Evolutionary conservation across 2,113 vertebrate genomes (phyloP).

Genomic region (Rhodinocichla rosea): DNA sequence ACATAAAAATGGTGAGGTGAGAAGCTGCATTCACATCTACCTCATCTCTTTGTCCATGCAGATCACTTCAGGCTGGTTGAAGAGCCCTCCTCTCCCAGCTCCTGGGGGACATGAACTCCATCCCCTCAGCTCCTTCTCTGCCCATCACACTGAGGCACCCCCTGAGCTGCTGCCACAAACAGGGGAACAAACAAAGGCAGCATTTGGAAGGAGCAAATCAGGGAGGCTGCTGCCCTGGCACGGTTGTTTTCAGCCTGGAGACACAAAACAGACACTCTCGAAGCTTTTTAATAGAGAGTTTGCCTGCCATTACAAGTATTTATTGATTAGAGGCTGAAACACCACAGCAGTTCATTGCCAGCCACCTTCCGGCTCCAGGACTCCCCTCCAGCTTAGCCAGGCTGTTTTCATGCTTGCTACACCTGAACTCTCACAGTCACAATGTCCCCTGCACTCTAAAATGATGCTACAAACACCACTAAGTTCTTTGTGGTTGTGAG

Average conservation of each 20-base stretch:
- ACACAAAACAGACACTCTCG: neutral
- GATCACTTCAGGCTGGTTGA: neutral
- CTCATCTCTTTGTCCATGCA: neutral
- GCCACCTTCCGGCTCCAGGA: neutral
- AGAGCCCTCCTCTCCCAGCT: neutral
- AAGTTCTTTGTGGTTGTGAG: neutral
- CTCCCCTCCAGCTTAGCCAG: neutral
- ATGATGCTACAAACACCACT: rapidly evolving
- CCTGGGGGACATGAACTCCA: neutral
- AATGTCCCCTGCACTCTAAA: neutral
- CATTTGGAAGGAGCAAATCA: neutral
- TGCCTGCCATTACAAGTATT: neutral
- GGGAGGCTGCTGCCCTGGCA: neutral
- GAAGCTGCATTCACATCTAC: neutral
- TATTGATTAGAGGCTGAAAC: neutral
- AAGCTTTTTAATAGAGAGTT: neutral
- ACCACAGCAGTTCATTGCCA: neutral
- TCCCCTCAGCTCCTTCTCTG: neutral
- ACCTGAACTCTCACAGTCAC: neutral
- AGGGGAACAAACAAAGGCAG: neutral
- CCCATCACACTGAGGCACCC: neutral
- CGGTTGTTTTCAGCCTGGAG: neutral
- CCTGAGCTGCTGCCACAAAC: neutral
- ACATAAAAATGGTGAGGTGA: rapidly evolving
- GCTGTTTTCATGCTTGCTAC: neutral